A percentile compares a stretch with the other conserved stretches of the same genome.
Conservation (phyloP, 2,888 invertebrate genomes). For the Rhimphoctona megacephalus region DNA sequence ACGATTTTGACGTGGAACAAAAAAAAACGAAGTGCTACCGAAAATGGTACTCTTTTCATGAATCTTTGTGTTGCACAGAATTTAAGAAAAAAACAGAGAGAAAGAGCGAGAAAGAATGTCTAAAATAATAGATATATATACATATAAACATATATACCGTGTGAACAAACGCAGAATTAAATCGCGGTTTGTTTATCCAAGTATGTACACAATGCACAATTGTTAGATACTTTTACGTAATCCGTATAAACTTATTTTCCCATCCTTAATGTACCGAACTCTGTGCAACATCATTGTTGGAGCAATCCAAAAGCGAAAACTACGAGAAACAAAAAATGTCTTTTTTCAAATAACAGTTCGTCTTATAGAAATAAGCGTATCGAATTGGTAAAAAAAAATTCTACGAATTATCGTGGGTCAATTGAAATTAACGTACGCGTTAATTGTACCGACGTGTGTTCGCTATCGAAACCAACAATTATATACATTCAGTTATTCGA, state of each 20-base stretch:
- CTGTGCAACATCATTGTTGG: conserved; percentile 31
- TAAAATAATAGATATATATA: conserved; percentile 50
- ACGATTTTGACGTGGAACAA: conserved; percentile 39
- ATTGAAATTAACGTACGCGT: neutral
- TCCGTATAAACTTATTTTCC: conserved; percentile 61
- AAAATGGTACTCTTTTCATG: conserved; percentile 11
- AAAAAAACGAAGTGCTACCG: neutral
- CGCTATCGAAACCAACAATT: neutral
- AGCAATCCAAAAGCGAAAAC: neutral
- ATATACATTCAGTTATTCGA: neutral
- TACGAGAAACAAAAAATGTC: neutral
- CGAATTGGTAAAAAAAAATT: neutral
- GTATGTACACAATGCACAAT: conserved; percentile 67
- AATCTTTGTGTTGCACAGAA: conserved; percentile 17
- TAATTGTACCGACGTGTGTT: neutral
- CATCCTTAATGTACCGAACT: conserved; percentile 12
- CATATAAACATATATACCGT: conserved; percentile 20
- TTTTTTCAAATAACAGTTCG: neutral
- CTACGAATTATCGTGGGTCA: conserved; percentile 3
- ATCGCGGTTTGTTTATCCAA: conserved; percentile 55
- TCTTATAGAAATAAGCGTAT: neutral
- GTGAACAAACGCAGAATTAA: conserved; percentile 45
- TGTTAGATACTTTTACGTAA: conserved; percentile 66
- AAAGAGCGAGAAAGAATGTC: conserved; percentile 34
- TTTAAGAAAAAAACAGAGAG: conserved; percentile 1